phyloP scores from a whole-genome alignment of 1,140 invertebrate genomes.

The Belonocnema kinseyi region DNA sequence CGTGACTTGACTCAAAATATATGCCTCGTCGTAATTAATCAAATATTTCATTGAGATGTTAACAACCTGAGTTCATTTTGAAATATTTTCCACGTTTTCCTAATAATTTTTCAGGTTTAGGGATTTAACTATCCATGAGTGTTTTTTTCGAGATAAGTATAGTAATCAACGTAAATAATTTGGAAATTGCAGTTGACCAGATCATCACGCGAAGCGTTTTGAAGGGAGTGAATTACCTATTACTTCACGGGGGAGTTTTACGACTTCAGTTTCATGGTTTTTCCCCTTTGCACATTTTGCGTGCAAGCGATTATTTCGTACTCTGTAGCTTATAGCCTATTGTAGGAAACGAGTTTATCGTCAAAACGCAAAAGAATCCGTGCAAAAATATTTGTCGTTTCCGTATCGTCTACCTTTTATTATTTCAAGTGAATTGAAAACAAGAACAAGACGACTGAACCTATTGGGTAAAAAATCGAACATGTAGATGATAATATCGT shows the following conservation, averaged over 20 bases:
- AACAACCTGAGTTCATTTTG: no score
- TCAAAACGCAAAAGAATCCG: conserved; percentile 51
- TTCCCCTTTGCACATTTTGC: conserved; percentile 46
- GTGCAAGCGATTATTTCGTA: conserved; percentile 23
- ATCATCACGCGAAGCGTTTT: conserved; percentile 30
- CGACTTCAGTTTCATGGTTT: conserved; percentile 44
- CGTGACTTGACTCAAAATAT: no score
- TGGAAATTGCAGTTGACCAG: neutral
- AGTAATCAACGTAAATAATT: neutral
- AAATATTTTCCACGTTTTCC: no score
- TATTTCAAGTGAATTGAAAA: neutral
- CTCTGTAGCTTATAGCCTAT: conserved; percentile 48
- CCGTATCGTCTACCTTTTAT: conserved; percentile 36
- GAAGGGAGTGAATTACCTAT: conserved; percentile 46
- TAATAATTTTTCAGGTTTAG: neutral
- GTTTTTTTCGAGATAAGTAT: neutral
- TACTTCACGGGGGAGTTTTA: conserved; percentile 51
- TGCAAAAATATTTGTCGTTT: conserved; percentile 52
- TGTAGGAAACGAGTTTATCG: conserved; percentile 51
- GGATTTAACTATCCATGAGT: neutral
- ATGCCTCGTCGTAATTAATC: no score
- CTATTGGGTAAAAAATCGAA: neutral
- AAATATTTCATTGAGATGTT: no score
- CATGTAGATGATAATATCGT: no score
- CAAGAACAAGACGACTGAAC: neutral